Conservation (phyloP, 2,888 invertebrate species). For the Lochmaea crataegi region DNA sequence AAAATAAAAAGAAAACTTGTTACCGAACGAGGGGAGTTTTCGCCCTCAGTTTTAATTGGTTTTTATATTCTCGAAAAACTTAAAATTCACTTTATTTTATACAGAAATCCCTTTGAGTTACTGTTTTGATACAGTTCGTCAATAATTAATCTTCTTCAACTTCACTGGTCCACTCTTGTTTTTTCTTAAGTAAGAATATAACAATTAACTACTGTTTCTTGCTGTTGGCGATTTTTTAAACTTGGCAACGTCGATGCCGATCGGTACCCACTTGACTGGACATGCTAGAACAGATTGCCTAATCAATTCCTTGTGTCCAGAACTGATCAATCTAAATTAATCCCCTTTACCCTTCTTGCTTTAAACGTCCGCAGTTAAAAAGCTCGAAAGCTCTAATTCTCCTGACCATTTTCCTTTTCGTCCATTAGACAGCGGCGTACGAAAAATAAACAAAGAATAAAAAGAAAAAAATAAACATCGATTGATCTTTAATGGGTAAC, state of each 20-base stretch:
- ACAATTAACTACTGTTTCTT: neutral
- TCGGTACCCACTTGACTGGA: conserved; percentile 65
- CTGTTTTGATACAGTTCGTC: too few species aligned
- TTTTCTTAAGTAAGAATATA: too few species aligned
- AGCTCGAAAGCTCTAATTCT: conserved; percentile 46
- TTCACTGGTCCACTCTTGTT: too few species aligned
- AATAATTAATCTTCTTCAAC: too few species aligned
- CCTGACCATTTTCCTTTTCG: conserved; percentile 34
- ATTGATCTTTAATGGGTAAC: neutral
- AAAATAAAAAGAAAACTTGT: neutral
- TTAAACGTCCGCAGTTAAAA: conserved; percentile 64
- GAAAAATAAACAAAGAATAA: conserved; percentile 1
- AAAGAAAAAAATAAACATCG: conserved; percentile 2
- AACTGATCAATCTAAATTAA: conserved; percentile 68
- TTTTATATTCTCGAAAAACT: neutral
- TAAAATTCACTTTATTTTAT: neutral
- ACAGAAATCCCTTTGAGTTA: neutral
- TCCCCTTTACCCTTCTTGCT: conserved; percentile 62
- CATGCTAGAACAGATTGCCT: conserved; percentile 68
- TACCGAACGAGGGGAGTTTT: neutral
- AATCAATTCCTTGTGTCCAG: conserved; percentile 67
- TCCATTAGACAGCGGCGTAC: conserved; percentile 30
- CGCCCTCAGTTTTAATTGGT: neutral
- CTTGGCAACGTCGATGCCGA: conserved; percentile 53
- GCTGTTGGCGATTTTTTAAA: conserved; percentile 5